Percentiles rank a stretch among this genome's conserved stretches.
These are phyloP conservation scores for Cosmorhoe ocellata DNA, from an alignment of 2,888 invertebrate genomes.

Conservation along the genomic window DNA sequence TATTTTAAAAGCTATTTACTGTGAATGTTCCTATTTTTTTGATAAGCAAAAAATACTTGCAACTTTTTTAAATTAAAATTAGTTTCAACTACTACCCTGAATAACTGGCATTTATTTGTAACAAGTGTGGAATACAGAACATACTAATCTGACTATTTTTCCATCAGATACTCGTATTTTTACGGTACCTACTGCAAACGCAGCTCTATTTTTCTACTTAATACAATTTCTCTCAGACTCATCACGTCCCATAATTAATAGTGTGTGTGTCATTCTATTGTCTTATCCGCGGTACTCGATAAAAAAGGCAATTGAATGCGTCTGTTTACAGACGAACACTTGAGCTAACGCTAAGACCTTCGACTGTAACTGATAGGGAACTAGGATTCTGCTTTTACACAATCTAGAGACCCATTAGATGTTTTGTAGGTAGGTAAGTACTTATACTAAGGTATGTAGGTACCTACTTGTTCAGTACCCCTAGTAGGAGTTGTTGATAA, in stretches of 20 bases:
- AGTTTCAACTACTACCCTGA: no score
- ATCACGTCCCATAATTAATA: slow-evolving; percentile 26
- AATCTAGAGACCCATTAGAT: slow-evolving; percentile 1
- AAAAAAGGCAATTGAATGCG: slow-evolving; percentile 22
- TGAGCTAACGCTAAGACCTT: slow-evolving; percentile 22
- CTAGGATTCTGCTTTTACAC: slow-evolving; percentile 1
- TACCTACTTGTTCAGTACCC: no score
- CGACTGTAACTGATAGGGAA: slow-evolving; percentile 13
- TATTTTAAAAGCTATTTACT: no score
- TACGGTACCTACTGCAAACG: not conserved
- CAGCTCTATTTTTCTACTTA: slow-evolving; percentile 9
- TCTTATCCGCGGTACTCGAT: slow-evolving; percentile 24
- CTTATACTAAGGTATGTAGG: no score
- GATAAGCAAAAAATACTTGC: no score
- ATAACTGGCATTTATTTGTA: no score
- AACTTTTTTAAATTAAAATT: no score
- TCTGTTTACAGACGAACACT: slow-evolving; percentile 23
- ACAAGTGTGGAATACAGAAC: no score
- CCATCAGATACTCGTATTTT: no score
- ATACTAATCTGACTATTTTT: no score
- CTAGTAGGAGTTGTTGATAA: no score
- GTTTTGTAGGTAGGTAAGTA: not conserved
- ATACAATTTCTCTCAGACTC: slow-evolving; percentile 22
- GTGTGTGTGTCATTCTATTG: slow-evolving; percentile 31
- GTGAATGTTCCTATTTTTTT: no score